Conservation (phyloP, 1,140 invertebrate genomes). For the Drosophila hydei region DNA sequence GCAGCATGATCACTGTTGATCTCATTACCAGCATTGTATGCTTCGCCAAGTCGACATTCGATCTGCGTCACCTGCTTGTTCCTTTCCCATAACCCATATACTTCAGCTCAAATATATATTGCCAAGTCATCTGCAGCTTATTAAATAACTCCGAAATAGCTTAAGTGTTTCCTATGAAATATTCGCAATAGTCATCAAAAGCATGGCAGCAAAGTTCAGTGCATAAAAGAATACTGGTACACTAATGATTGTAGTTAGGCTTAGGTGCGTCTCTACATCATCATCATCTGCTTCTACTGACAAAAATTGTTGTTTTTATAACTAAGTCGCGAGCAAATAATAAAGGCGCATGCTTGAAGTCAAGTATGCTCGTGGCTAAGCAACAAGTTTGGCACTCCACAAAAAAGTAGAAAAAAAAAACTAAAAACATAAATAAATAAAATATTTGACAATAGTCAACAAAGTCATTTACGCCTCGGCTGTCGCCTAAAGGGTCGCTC, state of each 20-base stretch:
- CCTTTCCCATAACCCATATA: not conserved
- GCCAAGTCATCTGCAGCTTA: not conserved
- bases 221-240: not conserved
- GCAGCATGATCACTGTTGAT: no score
- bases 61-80: not conserved
- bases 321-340: slow-evolving; percentile 72
- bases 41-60: no score
- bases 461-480: slow-evolving; percentile 58
- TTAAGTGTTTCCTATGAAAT: slow-evolving; percentile 1
- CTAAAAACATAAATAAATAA: slow-evolving; percentile 35
- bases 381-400: slow-evolving; percentile 31
- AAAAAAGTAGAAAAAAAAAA: slow-evolving; percentile 20
- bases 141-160: not conserved
- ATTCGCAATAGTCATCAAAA: not conserved
- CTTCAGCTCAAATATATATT: not conserved
- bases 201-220: not conserved
- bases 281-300: slow-evolving; percentile 7
- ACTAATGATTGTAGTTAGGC: not conserved
- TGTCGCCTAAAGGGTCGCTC: slow-evolving; percentile 38
- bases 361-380: slow-evolving; percentile 33
- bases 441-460: slow-evolving; percentile 64
- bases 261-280: not conserved
- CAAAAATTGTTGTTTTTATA: slow-evolving; percentile 50
- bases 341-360: slow-evolving; percentile 34
- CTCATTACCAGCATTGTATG: no score